Evolutionary conservation across 1,140 invertebrate genomes (phyloP), one percentile per base, ranked within the genome.

Genomic region (Lepidurus apus): DNA sequence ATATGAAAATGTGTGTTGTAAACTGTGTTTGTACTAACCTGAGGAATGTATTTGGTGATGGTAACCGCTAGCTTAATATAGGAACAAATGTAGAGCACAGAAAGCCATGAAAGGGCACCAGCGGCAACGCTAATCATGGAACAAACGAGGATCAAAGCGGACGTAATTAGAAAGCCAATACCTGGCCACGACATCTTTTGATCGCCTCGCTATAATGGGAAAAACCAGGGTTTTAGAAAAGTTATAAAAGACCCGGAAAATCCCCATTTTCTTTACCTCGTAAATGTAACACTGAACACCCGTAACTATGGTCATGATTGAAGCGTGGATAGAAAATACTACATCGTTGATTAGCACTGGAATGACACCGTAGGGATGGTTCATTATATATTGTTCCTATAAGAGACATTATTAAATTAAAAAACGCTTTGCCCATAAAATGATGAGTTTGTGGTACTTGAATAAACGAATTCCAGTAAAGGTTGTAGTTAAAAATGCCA

Each of bases 311-410:
- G 95, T 97, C 0, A 95, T 93, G 82, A 93, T 88, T n/a, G 93
- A 85, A 43, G 98, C 98, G 87, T 99, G 98, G 1, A 98, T 82
- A 0, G 95, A 91, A 85, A 99, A 99, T 76, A 98, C 91, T 65
- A 99, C 94, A 86, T 99, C 98, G 85, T 99, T 99, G 17, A 96
- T 83, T 86, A 97, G 91, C 5, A 99, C 97, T 10, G 98, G 98
- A 87, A 95, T 97, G 65, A 95, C 86, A 45, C 95, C 93, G 81
- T 91, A 89, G 0, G 95, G 95, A 89, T 97, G 90, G 8, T 91
- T 85, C 0, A 81, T 82, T 79, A 90, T 91, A 86, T 98, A 99
- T 93, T 96, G 86, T 76, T 92, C 90, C 83, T 80, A 81, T 82
- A 80, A 79, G 45, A 6, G 17, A 17, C 45, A 47, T 47, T 47